These are phyloP conservation scores for Seriola aureovittata DNA, from an alignment of 2,113 vertebrate genomes.

Conservation along the genomic window DNA sequence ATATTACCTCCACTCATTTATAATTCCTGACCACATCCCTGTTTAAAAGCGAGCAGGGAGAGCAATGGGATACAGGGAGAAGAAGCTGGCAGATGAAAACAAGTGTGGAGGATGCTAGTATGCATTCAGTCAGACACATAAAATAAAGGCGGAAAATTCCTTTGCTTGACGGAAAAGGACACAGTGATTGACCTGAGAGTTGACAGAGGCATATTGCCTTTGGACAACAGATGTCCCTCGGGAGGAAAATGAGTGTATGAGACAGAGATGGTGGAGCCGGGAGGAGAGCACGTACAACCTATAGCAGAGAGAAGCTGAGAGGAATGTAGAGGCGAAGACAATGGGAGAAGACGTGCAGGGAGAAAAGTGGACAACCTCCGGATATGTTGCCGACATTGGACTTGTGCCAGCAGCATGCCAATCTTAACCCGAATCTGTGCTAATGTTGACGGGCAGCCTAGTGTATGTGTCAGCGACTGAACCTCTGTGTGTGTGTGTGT, in stretches of 20 bases:
- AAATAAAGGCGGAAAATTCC: constrained; percentile 34
- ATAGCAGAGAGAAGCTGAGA: constrained; percentile 44
- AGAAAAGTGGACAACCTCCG: constrained; percentile 45
- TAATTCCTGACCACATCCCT: constrained; percentile 14
- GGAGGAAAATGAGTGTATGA: constrained; percentile 56
- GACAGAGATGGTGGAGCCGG: constrained; percentile 23
- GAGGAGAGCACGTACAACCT: constrained; percentile 37
- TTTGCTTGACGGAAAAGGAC: constrained; percentile 70
- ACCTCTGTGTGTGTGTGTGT: constrained; percentile 29
- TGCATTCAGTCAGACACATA: constrained; percentile 24
- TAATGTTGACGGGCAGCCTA: constrained; percentile 25
- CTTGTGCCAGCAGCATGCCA: constrained; percentile 31
- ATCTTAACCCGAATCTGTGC: constrained; percentile 29
- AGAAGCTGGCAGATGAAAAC: constrained; percentile 29
- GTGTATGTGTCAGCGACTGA: constrained; percentile 6
- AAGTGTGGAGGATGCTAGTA: constrained; percentile 18
- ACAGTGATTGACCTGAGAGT: constrained; percentile 53
- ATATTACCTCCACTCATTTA: constrained; percentile 6
- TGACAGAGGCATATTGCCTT: constrained; percentile 46
- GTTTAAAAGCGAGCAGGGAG: neutral
- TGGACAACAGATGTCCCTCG: constrained; percentile 62
- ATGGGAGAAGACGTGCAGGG: constrained; percentile 23
- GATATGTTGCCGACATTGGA: constrained; percentile 65
- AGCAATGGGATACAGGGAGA: neutral
- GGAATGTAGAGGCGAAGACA: constrained; percentile 26